Evolutionary conservation across 2,888 invertebrate genomes (phyloP), one percentile per base, ranked within the genome.

Genomic region (Masnerella sp.): DNA sequence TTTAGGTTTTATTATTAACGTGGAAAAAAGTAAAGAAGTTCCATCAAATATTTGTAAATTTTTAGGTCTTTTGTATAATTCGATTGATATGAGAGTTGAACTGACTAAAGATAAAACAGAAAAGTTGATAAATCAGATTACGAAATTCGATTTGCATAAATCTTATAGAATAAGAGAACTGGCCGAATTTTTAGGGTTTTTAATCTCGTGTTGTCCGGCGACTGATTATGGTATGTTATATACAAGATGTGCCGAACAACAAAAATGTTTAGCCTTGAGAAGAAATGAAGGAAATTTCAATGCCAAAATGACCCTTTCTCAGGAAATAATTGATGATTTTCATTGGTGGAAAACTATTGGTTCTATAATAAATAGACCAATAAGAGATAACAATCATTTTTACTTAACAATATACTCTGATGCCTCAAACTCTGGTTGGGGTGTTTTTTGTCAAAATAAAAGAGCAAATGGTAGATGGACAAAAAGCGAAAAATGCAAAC

Each of bases 1-100:
- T 1, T 1, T 79, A 9, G 76, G 59, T 4, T 76, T 79, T 18
- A 42, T 77, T 1, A 67, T 77, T 34, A 79, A 77, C 38, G 43
- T 42, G 9, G 2, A 61, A 34, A 77, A 79, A 34, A 77, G 76
- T 32, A 28, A 17, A 0, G 3, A 74, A 5, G 28, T 32, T 5
- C 40, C 76, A 8, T 36, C 54, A 0, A 72, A 32, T 7, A 9
- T 14, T 3, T 61, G 64, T 25, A 40, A 30, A 14, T 71, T 51
- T 30, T 36, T 71, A 22, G 74, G 70, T 4, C 56, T 74, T 22
- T 22, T 52, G 17, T 64, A 61, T 15, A 42, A 71, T 25, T 64
- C 25, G 5, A 7, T 5, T 4, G 5, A 5, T 25, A 25, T 25
- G 25, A 25, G 25, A 25, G 7, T 25, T 5, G 25, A 25, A 7